phyloP scores from a whole-genome alignment of 2,888 invertebrate genomes.

The Crematogaster levior region DNA sequence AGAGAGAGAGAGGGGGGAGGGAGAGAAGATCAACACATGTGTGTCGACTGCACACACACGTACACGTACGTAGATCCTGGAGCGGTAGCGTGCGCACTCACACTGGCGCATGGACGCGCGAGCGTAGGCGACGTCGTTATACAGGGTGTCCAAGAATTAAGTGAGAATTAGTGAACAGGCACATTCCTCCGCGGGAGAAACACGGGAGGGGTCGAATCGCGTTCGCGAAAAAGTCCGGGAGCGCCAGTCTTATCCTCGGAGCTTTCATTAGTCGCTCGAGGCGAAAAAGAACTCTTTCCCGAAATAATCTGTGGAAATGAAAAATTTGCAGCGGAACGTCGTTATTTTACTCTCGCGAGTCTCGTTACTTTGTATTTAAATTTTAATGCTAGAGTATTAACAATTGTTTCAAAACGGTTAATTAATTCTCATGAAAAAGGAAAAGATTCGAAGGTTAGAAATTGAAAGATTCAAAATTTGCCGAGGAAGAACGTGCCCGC shows the following conservation, averaged over 20 bases:
- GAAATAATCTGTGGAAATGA: neutral
- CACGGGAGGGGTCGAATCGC: neutral
- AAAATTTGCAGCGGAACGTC: neutral
- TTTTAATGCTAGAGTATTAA: neutral
- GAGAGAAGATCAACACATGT: neutral
- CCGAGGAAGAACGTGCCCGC: no score
- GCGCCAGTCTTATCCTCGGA: neutral
- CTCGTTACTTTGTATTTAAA: neutral
- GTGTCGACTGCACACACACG: neutral
- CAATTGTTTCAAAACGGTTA: no score
- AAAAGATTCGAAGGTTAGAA: no score
- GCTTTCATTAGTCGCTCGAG: neutral
- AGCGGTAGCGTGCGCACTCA: slow-evolving; percentile 37
- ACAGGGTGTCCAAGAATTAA: slow-evolving; percentile 32
- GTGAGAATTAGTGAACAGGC: neutral
- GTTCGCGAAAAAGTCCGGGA: neutral
- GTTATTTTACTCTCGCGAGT: neutral
- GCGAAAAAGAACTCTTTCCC: neutral
- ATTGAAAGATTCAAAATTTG: neutral
- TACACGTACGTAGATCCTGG: neutral
- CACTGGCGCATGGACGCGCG: slow-evolving; percentile 36
- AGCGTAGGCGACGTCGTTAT: slow-evolving; percentile 42
- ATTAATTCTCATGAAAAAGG: no score
- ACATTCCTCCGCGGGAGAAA: neutral
- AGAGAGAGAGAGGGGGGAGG: neutral